phyloP scores from a whole-genome alignment of 1,140 invertebrate genomes.

The Drosophila lacertosa region DNA sequence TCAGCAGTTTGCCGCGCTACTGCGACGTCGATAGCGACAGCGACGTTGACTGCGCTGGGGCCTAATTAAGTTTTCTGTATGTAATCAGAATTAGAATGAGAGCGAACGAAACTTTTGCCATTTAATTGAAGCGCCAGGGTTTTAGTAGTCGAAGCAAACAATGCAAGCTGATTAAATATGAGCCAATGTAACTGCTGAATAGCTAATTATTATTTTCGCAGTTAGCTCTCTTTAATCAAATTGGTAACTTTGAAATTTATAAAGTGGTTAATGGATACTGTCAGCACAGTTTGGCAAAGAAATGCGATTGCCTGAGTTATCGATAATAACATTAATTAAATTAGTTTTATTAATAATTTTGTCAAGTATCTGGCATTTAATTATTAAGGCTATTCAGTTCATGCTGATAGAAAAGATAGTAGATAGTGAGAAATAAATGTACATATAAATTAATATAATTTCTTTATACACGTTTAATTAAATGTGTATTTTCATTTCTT shows the following conservation, averaged over 20 bases:
- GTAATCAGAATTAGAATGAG: constrained; percentile 44
- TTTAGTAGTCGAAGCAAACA: constrained; percentile 53
- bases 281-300: background rate
- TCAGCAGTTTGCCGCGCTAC: constrained; percentile 31
- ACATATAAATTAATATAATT: background rate
- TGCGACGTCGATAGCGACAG: background rate
- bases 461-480: no score
- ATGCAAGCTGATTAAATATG: constrained; percentile 52
- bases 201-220: constrained; percentile 12
- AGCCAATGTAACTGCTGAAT: constrained; percentile 21
- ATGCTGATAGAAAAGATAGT: no score
- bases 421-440: background rate
- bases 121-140: constrained; percentile 46
- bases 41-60: background rate
- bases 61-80: constrained; percentile 46
- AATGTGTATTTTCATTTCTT: background rate
- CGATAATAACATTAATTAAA: no score
- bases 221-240: constrained; percentile 11
- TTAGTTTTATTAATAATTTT: no score
- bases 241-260: constrained; percentile 1
- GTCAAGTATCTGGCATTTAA: no score
- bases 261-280: background rate
- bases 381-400: no score
- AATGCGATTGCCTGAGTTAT: no score
- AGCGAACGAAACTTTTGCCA: constrained; percentile 30